Percentiles rank a stretch among this genome's conserved stretches.
These are phyloP conservation scores for Pipistrellus pygmaeus DNA, from an alignment of 2,797 vertebrate genomes.

Conservation along the genomic window DNA sequence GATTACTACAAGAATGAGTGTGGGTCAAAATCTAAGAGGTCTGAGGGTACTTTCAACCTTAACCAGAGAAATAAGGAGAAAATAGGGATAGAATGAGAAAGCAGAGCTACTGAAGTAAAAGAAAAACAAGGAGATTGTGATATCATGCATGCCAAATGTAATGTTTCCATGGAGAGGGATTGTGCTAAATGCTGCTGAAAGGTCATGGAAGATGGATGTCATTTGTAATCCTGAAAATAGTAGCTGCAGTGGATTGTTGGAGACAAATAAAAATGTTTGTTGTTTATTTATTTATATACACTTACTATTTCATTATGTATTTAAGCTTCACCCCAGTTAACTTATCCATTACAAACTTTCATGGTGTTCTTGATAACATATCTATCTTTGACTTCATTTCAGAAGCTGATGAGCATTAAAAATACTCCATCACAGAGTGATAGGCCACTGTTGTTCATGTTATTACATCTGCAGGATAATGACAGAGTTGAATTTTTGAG, in stretches of 20 bases:
- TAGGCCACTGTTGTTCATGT: neutral
- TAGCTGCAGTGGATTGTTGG: neutral
- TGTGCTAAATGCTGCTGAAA: neutral
- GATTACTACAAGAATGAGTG: neutral
- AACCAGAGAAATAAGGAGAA: neutral
- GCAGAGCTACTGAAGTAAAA: neutral
- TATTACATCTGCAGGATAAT: neutral
- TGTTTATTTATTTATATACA: neutral
- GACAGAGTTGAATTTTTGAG: slow-evolving; percentile 62
- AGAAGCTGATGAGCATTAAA: neutral
- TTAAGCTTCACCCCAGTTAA: neutral
- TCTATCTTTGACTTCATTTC: neutral
- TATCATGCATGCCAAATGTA: neutral
- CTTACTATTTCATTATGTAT: neutral
- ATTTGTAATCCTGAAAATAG: neutral
- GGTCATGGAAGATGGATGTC: neutral
- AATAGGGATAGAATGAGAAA: neutral
- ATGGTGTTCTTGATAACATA: neutral
- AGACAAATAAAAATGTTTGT: neutral
- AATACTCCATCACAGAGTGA: neutral
- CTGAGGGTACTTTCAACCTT: neutral
- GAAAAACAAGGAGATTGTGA: neutral
- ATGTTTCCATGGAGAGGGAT: neutral
- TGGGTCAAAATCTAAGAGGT: neutral
- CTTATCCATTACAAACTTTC: neutral